Base-by-base conservation (phyloP, 2,113 vertebrate species). In the Todiramphus saurophagus region DNA sequence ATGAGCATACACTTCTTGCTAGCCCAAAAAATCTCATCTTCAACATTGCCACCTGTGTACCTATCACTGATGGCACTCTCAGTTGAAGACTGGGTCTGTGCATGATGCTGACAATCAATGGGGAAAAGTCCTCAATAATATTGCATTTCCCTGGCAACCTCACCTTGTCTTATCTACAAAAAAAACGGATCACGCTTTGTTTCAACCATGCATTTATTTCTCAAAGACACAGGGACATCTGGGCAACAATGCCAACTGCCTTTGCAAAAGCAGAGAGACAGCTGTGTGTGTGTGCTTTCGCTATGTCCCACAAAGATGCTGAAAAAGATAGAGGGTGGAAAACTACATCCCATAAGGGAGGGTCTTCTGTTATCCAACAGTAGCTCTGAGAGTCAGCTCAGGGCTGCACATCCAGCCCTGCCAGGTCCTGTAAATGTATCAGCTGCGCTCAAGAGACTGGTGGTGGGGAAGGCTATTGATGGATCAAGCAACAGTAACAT, bases 181-280 rank as follows among this genome's bases (percentile, higher is more conserved):
- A 87, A 87, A 96, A 25, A 48, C 90, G 51, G 33, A 83, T 70
- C 39, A 39, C 7, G 3, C 56, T 94, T 94, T 64, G 81, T 91
- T 90, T 68, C 73, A 87, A 25, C 18, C 21, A 50, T 2, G 5
- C 14, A 18, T 68, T 78, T 92, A 43, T 88, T 87, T 94, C 44
- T 87, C 56, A 68, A n/a, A 81, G 19, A 18, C 64, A 68, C 24
- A 17, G 53, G 9, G 43, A 87, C 31, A 53, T 58, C 30, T 76
- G 73, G 69, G 18, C 75, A 70, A 35, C 67, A 70, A 70, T 13
- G 48, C 27, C 27, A 59, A 37, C 83, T 94, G 58, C 46, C 62
- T 92, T 69, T 73, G 53, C 73, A 75, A 69, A 92, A 76, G 50
- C 73, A 94, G 51, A 72, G 53, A 66, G 76, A 55, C 74, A 93